Evolutionary conservation across 2,888 invertebrate species (phyloP), one percentile per base, ranked within the genome.

Genomic region (Sarcophaga carnaria): DNA sequence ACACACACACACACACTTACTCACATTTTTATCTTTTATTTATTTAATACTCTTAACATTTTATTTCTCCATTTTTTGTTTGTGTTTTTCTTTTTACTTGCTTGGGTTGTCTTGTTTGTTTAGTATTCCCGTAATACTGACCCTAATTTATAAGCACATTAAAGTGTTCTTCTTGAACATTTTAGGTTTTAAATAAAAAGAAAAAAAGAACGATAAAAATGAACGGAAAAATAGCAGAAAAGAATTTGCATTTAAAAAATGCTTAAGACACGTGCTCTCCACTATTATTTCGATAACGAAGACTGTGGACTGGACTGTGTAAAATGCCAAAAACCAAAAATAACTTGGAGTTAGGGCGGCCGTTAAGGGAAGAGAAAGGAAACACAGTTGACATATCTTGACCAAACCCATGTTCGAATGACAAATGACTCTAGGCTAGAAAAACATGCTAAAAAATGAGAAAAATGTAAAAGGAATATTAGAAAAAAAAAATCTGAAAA

Each of bases 91-190:
- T 45, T 78, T 69, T 4, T 62, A 45, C n/a, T 70, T 66, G 49
- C n/a, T 70, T 66, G 49, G 49, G 49, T 49, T 49, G 54, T 54
- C 17, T 54, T 54, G 54, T 54, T 54, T 54, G 17, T 54, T 14
- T 22, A 14, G 22, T 78, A 20, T 62, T 20, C 27, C 70, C 64
- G 49, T 79, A 75, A 47, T 76, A 79, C 79, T 82, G 82, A 86
- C 86, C 86, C 82, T 86, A 82, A 82, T 86, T 86, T 79, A 54
- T 54, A 67, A 75, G 67, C 75, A 80, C 76, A 80, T 80, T 82
- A 64, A 71, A 82, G 79, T 75, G 74, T 71, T 79, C 78, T 78
- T 78, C 8, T 1, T 74, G 74, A 70, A 85, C 66, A 72, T 71
- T 71, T 54, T 71, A 37, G 67, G 2, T 25, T 47, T 60, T 14